These are phyloP conservation scores for Petrolisthes manimaculis DNA, from an alignment of 2,888 invertebrate species.

Conservation along the genomic window DNA sequence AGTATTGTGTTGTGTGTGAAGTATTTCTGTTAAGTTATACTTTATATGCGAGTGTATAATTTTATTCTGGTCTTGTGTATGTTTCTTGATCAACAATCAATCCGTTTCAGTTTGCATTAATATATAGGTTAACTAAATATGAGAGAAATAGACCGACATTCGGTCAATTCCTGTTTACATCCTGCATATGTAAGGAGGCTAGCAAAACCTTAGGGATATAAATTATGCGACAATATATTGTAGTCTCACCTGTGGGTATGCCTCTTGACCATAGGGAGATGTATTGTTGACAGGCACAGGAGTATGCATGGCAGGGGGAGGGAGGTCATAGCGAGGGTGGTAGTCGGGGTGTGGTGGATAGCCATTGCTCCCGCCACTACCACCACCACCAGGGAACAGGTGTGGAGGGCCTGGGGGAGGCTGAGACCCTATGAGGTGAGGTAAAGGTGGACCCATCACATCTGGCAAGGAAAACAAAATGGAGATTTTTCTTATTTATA, in stretches of 20 bases:
- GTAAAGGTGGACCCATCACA: slow-evolving; percentile 44
- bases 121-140: too few relatives aligned
- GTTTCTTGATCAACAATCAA: too few relatives aligned
- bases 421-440: slow-evolving; percentile 18
- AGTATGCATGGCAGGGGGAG: slow-evolving; percentile 74
- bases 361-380: background rate
- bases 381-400: slow-evolving; percentile 68
- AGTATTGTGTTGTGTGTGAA: too few relatives aligned
- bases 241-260: slow-evolving; percentile 42
- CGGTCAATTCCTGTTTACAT: too few relatives aligned
- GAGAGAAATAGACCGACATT: too few relatives aligned
- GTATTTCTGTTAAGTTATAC: too few relatives aligned
- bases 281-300: slow-evolving; percentile 71
- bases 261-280: slow-evolving; percentile 46
- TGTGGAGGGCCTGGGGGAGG: slow-evolving; percentile 24
- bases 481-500: background rate
- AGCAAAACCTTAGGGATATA: too few relatives aligned
- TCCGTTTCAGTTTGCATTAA: too few relatives aligned
- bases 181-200: too few relatives aligned
- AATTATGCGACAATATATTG: too few relatives aligned
- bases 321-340: slow-evolving; percentile 33
- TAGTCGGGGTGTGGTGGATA: slow-evolving; percentile 19
- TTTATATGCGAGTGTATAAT: too few relatives aligned
- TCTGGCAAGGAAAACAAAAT: slow-evolving; percentile 9
- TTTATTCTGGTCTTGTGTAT: too few relatives aligned